Base-by-base conservation (phyloP, 1,140 invertebrate genomes). In the Phocides pigmalion region DNA sequence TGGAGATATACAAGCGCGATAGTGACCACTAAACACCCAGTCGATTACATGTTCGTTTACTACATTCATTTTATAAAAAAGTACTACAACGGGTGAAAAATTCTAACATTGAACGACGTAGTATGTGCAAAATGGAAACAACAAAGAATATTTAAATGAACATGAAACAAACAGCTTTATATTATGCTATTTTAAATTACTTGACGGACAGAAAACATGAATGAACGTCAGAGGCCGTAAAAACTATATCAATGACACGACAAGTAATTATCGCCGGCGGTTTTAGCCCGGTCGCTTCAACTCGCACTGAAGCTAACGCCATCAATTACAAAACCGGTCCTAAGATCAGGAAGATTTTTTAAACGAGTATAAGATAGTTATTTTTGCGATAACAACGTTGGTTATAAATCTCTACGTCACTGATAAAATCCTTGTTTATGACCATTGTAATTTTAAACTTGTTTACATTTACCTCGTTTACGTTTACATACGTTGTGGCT, bases 251-350 rank as follows among this genome's bases (percentile, higher is more conserved):
- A 53, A 39, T 54, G 51, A 41, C 51, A 54, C 12, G 37, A 54
- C 17, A 22, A 56, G 53, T 42, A 17, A 56, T 54, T 54, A 44
- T 35, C 20, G 14, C 5, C 14, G 46, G 44, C 51, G 42, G 56
- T 59, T 66, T 66, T 62, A 41, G 49, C 54, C 44, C 53, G 46
- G 59, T 28, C 47, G 47, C 39, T 12, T 46, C 59, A 61, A 66
- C 25, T n/a, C n/a, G 56, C 63, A 22, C 20, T 15, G 54, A 56
- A 42, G 39, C 53, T 25, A 56, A 28, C 56, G 56, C 41, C 41
- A 61, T 61, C 42, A 66, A 61, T 59, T 47, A 51, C 17, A 51
- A 39, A 58, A 62, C 64, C 64, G 49, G 64, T 66, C 41, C 25
- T 25, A 14, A 9, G 25, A 53, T 53, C 56, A 54, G 39, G 39